A percentile compares a stretch with the other conserved stretches of the same genome.
Conservation (phyloP, 2,113 vertebrate genomes). For the Mixornis gularis region DNA sequence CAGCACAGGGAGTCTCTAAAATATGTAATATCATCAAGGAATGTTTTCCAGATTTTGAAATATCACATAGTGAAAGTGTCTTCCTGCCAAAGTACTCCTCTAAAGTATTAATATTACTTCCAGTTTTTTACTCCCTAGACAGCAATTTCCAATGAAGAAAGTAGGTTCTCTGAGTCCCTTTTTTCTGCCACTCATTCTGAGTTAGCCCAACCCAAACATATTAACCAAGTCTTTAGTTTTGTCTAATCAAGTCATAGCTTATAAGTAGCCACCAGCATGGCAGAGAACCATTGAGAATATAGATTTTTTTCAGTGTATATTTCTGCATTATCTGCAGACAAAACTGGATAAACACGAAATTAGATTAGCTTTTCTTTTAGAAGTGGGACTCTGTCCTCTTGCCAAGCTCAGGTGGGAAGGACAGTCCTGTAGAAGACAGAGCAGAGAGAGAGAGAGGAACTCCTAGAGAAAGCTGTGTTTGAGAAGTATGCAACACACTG, state of each 20-base stretch:
- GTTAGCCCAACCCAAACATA: not conserved
- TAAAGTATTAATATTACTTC: conserved; percentile 15
- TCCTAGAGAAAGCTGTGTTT: not conserved
- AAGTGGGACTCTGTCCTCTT: not conserved
- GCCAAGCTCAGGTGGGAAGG: not conserved
- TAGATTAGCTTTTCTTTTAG: not conserved
- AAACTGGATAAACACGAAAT: not conserved
- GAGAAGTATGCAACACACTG: not conserved
- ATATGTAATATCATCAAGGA: not conserved
- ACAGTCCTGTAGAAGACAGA: not conserved
- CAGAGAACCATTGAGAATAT: not conserved
- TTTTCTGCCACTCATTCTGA: not conserved
- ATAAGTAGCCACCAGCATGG: not conserved
- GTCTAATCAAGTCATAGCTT: not conserved
- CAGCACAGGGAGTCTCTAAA: not conserved
- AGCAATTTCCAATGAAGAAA: not conserved
- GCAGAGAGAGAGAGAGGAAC: not conserved
- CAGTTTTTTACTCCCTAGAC: conserved; percentile 2
- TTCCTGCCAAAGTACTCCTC: not conserved
- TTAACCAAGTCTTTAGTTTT: not conserved
- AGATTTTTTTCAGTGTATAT: not conserved
- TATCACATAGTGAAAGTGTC: conserved; percentile 12
- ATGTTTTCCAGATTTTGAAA: conserved; percentile 43
- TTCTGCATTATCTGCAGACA: not conserved
- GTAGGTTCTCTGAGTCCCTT: not conserved